Conservation (phyloP, 2,888 invertebrate species). For the Lomographa bimaculata region DNA sequence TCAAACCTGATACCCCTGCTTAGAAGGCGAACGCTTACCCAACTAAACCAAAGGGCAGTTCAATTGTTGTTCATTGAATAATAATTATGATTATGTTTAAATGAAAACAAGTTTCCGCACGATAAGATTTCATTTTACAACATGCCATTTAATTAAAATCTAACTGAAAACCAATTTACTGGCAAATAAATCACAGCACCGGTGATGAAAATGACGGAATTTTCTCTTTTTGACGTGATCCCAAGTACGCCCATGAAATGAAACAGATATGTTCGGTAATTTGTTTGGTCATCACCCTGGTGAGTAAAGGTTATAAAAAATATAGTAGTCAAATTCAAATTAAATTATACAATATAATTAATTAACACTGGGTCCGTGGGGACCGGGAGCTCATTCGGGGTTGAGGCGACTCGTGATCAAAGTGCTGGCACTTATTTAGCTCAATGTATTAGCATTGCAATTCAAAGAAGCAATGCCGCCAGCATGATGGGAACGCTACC, state of each 20-base stretch:
- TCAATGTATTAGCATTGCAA: too few species aligned
- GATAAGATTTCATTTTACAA: slow-evolving; percentile 40
- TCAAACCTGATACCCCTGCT: too few species aligned
- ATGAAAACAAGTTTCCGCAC: slow-evolving; percentile 41
- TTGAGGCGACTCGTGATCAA: too few species aligned
- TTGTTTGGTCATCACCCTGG: slow-evolving; percentile 50
- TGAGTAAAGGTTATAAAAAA: slow-evolving; percentile 41
- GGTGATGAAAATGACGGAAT: slow-evolving; percentile 40
- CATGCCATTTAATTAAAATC: slow-evolving; percentile 57
- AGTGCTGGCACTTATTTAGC: too few species aligned
- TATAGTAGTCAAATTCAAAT: not conserved
- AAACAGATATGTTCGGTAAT: slow-evolving; percentile 51
- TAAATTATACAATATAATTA: slow-evolving; percentile 8
- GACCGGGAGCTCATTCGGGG: too few species aligned
- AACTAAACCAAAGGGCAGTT: too few species aligned
- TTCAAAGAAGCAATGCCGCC: too few species aligned
- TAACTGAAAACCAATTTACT: slow-evolving; percentile 47
- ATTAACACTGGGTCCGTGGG: too few species aligned
- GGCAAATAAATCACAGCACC: slow-evolving; percentile 45
- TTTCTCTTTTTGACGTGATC: slow-evolving; percentile 39
- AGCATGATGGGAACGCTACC: too few species aligned
- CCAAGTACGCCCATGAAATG: slow-evolving; percentile 61
- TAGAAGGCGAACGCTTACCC: too few species aligned
- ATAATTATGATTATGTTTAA: slow-evolving; percentile 26
- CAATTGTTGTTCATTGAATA: too few species aligned